Evolutionary conservation across 2,888 invertebrate species (phyloP), one percentile per base, ranked within the genome.

Genomic region (Aporophyla lueneburgensis): DNA sequence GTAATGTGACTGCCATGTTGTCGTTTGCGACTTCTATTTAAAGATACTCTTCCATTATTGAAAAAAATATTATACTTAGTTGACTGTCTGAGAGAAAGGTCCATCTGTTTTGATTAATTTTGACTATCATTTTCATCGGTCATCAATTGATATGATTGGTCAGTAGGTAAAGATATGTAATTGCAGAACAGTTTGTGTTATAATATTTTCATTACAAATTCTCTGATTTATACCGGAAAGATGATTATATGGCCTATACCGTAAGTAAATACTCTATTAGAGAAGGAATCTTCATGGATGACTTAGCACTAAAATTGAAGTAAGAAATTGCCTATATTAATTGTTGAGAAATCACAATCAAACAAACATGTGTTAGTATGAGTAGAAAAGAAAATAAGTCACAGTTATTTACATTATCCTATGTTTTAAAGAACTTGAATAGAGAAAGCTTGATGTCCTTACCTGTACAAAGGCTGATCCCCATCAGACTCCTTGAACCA

Each of bases 391-490:
- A 58, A 58, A 58, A 58, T 27, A 4, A 7, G 19, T 9, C 0
- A 58, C 27, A 9, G 24, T 16, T 56, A 14, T 56, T 54, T 24
- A n/a, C n/a, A n/a, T n/a, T n/a, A n/a, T n/a, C n/a, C n/a, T n/a
- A n/a, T n/a, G n/a, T n/a, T n/a, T n/a, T n/a, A n/a, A n/a, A n/a
- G n/a, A n/a, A n/a, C n/a, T n/a, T n/a, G n/a, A n/a, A n/a, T n/a
- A n/a, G n/a, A 10, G 9, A 19, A 6, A 40, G 5, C 4, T 24
- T 74, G 0, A 16, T 14, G 0, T 14, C 14, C 6, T 67, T 86
- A 99, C 99, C 98, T 98, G 96, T 98, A 99, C 82, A 99, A 96
- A 46, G 98, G 98, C 92, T 98, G 98, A 91, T 98, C 98, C 53
- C 98, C 98, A 87, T 98, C 98, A 59, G 98, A 97, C 93, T 98